Conservation (phyloP, 2,113 vertebrate species). For the Xiphophorus couchianus region DNA sequence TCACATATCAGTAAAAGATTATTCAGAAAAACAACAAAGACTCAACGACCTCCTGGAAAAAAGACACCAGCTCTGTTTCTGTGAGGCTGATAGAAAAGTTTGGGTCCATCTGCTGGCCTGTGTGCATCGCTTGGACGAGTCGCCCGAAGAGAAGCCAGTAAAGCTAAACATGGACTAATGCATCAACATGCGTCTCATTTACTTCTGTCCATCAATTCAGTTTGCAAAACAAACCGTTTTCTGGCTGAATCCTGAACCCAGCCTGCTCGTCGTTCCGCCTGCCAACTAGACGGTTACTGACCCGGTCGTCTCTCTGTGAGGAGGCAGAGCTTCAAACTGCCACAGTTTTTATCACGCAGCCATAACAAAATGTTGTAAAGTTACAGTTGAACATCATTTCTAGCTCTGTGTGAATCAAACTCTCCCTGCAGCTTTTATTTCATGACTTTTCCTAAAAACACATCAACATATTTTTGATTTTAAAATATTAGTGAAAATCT, state of each 20-base stretch:
- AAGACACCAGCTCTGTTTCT: background rate
- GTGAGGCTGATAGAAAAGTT: background rate
- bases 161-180: background rate
- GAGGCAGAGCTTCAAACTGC: background rate
- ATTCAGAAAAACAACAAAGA: background rate
- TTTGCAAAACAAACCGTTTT: constrained; percentile 37
- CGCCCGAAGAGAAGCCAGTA: background rate
- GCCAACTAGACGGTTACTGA: constrained; percentile 18
- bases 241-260: constrained; percentile 34
- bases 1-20: background rate
- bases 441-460: too few relatives aligned
- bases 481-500: too few relatives aligned
- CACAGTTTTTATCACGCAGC: too few relatives aligned
- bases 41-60: background rate
- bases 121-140: too few relatives aligned
- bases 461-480: too few relatives aligned
- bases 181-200: constrained; percentile 3
- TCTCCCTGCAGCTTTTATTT: too few relatives aligned
- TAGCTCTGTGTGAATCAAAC: too few relatives aligned
- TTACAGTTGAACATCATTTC: too few relatives aligned
- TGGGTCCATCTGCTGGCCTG: too few relatives aligned
- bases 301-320: background rate
- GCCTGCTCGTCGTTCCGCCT: constrained; percentile 40
- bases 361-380: too few relatives aligned
- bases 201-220: constrained; percentile 13